Base-by-base conservation (phyloP, 2,113 vertebrate species). In the Onychostoma macrolepis region DNA sequence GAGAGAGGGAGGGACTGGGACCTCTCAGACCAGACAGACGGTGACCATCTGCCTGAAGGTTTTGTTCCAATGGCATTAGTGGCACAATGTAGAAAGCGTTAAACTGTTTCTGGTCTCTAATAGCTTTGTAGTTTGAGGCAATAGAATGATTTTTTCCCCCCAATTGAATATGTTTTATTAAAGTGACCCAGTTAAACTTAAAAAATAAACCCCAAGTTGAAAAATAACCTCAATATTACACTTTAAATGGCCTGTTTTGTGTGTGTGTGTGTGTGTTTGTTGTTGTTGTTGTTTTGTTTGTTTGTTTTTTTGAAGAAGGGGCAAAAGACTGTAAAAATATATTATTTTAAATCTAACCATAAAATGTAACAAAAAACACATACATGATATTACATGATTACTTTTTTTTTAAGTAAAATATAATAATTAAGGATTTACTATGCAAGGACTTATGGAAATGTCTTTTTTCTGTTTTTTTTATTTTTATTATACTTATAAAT, bases 31-130 rank as follows among this genome's bases (percentile, higher is more conserved):
- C 48, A 58, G 48, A 56, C 48, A 56, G 77, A 58, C 30, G 33
- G 78, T 5, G 78, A 41, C 78, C 78, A 80, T 80, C 78, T 61
- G 78, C 21, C 78, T 80, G 2, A 61, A 61, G 21, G 33, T 41
- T 80, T 17, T 58, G 33, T 80, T 80, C 33, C 53, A n/a, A 0
- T 26, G 53, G 21, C 33, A 79, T 38, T 24, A 80, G 33, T 80
- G 48, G 19, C 50, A 56, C 48, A 24, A 24, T 53, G 9, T 10
- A 24, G 48, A 56, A 79, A 79, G 48, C 30, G 6, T 79, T 33
- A 33, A 77, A 53, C 28, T 50, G 17, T 33, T 78, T n/a, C 21
- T 6, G 3, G 19, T 36, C 77, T 80, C 6, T 53, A 78, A 78
- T n/a, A n/a, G 33, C 33, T 15, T 61, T 56, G 19, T 36, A 15